Base-by-base conservation (phyloP, 2,113 vertebrate genomes). In the Naja naja region DNA sequence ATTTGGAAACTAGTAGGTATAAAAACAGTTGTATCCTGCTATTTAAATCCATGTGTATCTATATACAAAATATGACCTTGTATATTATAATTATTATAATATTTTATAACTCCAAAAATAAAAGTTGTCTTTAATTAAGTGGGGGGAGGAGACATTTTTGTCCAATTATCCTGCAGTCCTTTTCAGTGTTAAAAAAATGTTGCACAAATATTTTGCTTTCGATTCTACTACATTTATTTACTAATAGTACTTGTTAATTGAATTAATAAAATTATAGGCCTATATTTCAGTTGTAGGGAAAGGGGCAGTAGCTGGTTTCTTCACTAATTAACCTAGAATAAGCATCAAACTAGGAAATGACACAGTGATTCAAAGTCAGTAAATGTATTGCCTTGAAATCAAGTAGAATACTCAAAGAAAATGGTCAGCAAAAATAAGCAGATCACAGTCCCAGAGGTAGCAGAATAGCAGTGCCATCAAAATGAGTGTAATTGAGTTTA, bases 341-440 rank as follows among this genome's bases (percentile, higher is more conserved):
- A 45, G 58, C 93, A 54, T 49, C 23, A 23, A 27, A 3, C 14
- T 69, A 34, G 30, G 2, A 64, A 22, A 1, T 81, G 45, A 69
- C 52, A 0, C 9, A 81, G 39, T 81, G 34, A 81, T 81, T 81
- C 34, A 39, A 43, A 81, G 6, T 43, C 34, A 81, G 34, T 22
- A 92, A 43, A 14, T 4, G 2, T 54, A 81, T 22, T 81, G 74
- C 34, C 74, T 56, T 86, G 52, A 39, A 91, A 69, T 11, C 47
- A 45, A 47, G 16, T 5, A 86, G 0, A 12, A 18, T 88, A 90
- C 16, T n/a, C 92, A 5, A 91, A 87, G 91, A 34, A 25, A 43
- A 56, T 34, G 3, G 3, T 92, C 91, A 94, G 90, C 27, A 94
- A 89, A 85, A 47, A 6, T 89, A 74, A 93, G 86, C 27, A 81